phyloP scores from a whole-genome alignment of 2,113 vertebrate species.

The cattle (Bos taurus) region DNA sequence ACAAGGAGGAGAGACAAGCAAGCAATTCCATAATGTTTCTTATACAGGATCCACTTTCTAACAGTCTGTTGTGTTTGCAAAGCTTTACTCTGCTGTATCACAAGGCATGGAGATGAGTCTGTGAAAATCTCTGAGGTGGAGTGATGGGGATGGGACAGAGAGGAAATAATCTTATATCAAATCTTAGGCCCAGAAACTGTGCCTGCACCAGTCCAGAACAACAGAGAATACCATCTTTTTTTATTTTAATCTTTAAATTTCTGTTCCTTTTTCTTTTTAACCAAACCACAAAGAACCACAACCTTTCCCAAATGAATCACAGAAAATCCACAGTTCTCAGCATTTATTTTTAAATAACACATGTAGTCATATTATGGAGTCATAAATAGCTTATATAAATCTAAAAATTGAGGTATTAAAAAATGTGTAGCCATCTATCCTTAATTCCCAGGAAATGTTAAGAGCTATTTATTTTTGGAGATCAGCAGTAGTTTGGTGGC shows the following conservation, averaged over 20 bases:
- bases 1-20: neutral
- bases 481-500: slow-evolving; percentile 1
- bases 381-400: neutral
- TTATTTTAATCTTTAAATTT: neutral
- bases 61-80: neutral
- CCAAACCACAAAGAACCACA: neutral
- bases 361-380: slow-evolving; percentile 1
- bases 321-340: slow-evolving; percentile 33
- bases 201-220: neutral
- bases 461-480: slow-evolving; percentile 24
- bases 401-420: neutral
- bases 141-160: neutral
- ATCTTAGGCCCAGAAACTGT: neutral
- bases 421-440: neutral
- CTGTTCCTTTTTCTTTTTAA: neutral
- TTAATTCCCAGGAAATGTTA: neutral
- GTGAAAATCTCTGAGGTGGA: neutral
- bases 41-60: neutral
- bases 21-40: neutral
- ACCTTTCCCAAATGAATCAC: slow-evolving; percentile 31
- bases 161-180: neutral
- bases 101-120: neutral
- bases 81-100: neutral
- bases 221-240: neutral
- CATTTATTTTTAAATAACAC: slow-evolving; percentile 39